These are phyloP conservation scores for Laticauda colubrina DNA, from an alignment of 2,113 vertebrate species.

Conservation along the genomic window DNA sequence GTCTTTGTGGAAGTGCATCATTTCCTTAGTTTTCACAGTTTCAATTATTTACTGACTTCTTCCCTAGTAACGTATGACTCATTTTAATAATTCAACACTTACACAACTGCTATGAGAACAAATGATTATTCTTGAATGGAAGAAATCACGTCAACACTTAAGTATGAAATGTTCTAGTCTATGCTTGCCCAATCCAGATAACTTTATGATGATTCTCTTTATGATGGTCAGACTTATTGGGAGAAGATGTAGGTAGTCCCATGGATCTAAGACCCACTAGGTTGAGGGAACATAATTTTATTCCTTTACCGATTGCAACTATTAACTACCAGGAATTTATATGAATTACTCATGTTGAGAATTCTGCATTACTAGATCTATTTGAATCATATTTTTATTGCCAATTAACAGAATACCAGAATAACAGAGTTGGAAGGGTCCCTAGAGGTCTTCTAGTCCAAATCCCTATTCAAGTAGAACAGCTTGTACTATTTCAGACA, in stretches of 20 bases:
- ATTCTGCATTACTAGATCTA: background rate
- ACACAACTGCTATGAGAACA: background rate
- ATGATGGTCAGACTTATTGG: background rate
- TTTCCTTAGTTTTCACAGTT: background rate
- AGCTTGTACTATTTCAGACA: background rate
- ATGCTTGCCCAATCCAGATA: background rate
- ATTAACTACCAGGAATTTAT: background rate
- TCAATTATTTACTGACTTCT: background rate
- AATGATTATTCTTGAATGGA: background rate
- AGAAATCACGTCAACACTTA: background rate
- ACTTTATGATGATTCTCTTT: background rate
- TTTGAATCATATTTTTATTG: background rate
- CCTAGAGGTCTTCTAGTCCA: background rate
- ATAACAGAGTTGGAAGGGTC: background rate
- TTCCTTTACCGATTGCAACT: background rate
- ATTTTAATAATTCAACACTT: background rate
- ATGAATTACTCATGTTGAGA: background rate
- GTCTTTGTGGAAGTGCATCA: background rate
- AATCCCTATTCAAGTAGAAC: background rate
- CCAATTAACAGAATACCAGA: background rate
- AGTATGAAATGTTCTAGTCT: background rate
- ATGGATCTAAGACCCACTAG: background rate
- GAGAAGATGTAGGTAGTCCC: background rate
- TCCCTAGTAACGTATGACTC: background rate
- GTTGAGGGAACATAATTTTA: background rate